A percentile compares a stretch with the other conserved stretches of the same genome.
These are phyloP conservation scores for Apostichopus parvimensis DNA, from an alignment of 35 echinoderm and acorn worm species.

Conservation along the genomic window DNA sequence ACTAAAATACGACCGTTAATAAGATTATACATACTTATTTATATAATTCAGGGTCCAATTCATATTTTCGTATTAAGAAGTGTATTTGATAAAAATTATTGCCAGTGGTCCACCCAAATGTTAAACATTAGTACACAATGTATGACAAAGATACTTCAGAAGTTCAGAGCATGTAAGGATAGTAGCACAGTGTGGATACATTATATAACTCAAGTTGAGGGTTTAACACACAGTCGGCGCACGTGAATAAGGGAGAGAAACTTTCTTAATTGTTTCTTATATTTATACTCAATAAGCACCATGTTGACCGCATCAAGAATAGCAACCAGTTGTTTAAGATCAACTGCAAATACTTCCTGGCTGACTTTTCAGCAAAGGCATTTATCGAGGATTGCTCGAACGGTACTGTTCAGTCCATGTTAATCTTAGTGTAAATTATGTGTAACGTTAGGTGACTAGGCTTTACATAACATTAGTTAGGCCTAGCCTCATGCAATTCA, in stretches of 20 bases:
- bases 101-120: too few relatives aligned
- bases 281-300: not conserved
- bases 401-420: slow-evolving; percentile 48
- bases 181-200: too few relatives aligned
- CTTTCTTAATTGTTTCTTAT: not conserved
- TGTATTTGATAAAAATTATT: too few relatives aligned
- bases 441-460: not conserved
- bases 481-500: not conserved
- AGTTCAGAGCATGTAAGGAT: not conserved
- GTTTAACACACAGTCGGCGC: not conserved
- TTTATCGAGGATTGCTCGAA: slow-evolving; percentile 69
- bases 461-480: not conserved
- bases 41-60: too few relatives aligned
- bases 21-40: too few relatives aligned
- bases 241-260: not conserved
- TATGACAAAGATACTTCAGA: not conserved
- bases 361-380: slow-evolving; percentile 65
- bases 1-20: too few relatives aligned
- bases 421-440: too few relatives aligned
- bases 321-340: slow-evolving; percentile 74
- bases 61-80: too few relatives aligned
- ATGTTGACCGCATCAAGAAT: slow-evolving; percentile 78
- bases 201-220: not conserved
- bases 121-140: not conserved
- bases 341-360: slow-evolving; percentile 55